These are phyloP conservation scores for Adela reaumurella DNA, from an alignment of 2,888 invertebrate genomes.

Conservation along the genomic window DNA sequence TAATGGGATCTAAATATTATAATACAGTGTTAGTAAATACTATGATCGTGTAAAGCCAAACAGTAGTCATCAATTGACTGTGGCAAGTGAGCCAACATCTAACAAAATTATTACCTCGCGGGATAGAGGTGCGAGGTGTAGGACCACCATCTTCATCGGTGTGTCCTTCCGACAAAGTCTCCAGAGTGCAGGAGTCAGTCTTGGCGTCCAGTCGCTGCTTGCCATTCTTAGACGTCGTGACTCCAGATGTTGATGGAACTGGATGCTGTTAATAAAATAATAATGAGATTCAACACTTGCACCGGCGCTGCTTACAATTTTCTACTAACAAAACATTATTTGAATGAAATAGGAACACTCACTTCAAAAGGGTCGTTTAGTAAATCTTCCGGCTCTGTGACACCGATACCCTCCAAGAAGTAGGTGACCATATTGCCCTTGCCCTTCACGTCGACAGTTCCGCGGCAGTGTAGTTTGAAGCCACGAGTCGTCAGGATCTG, in stretches of 20 bases:
- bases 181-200: conserved; percentile 23
- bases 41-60: too few relatives aligned
- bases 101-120: conserved; percentile 19
- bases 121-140: conserved; percentile 27
- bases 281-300: too few relatives aligned
- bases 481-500: conserved; percentile 75
- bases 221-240: conserved; percentile 6
- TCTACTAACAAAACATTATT: background rate
- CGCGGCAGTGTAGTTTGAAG: conserved; percentile 80
- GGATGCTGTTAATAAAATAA: conserved; percentile 37
- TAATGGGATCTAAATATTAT: too few relatives aligned
- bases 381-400: background rate
- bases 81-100: background rate
- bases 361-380: too few relatives aligned
- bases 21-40: too few relatives aligned
- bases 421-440: conserved; percentile 94
- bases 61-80: too few relatives aligned
- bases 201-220: conserved; percentile 6
- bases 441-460: conserved; percentile 87
- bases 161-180: conserved; percentile 34
- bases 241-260: conserved; percentile 33
- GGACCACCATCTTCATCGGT: conserved; percentile 30
- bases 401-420: conserved; percentile 64
- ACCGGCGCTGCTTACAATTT: too few relatives aligned
- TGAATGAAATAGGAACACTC: background rate